Base-by-base conservation (phyloP, 35 echinoderm and acorn worm species). In the Stichopus chloronotus region DNA sequence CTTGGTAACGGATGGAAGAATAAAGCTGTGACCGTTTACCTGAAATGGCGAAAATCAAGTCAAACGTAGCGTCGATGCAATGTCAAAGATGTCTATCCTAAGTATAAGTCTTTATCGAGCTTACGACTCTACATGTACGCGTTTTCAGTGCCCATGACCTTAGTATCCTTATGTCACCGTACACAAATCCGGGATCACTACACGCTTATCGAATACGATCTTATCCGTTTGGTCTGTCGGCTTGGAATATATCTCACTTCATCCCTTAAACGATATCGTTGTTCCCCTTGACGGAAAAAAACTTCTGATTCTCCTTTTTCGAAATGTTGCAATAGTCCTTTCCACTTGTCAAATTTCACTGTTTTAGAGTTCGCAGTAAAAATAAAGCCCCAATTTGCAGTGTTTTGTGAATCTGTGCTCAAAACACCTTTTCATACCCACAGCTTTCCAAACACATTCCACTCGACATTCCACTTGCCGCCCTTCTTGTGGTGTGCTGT, bases 301-400 rank as follows among this genome's bases (percentile, higher is more conserved):
- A 65, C 17, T 65, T 79, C 22, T 6, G 13, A 22, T 4, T 7
- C 6, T 14, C 76, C 76, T 12, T 79, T 79, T 14, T 43, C 21
- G 8, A 59, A 9, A 63, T 87, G 84, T 10, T 88, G 24, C 23
- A 88, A 10, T 19, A 88, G 55, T 88, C 23, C n/a, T 7, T n/a
- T 8, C 58, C 68, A 65, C 19, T 83, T 59, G 16, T 88, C 92
- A 87, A 93, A 93, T 43, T 77, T 87, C 21, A 93, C 57, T 21
- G 55, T 12, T 8, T 72, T 54, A 22, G 60, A 21, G 9, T 87
- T 19, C 21, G 55, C 30, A 52, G 52, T 89, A 16, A 89, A 58
- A 0, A 63, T 89, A 58, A 93, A 57, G 4, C 83, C 83, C 65
- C 23, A 93, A 63, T 74, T 93, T 93, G 86, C 85, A 89, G 57